phyloP scores from a whole-genome alignment of 2,888 invertebrate species.

The Helobdella robusta region DNA sequence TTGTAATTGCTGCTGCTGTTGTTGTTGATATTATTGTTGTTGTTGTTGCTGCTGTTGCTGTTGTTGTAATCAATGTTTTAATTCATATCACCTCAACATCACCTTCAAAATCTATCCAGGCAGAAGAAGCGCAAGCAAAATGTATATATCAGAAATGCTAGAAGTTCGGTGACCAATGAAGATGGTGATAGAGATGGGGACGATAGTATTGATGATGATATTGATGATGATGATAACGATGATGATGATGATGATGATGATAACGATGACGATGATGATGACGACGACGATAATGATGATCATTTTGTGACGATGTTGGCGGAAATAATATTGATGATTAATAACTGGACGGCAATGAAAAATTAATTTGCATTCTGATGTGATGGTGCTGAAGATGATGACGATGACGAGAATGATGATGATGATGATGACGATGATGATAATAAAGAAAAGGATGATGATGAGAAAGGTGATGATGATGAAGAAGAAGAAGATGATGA shows the following conservation, averaged over 20 bases:
- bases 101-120: no score
- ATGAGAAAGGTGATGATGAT: slow-evolving; percentile 23
- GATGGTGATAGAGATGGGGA: neutral
- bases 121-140: neutral
- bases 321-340: neutral
- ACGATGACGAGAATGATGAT: slow-evolving; percentile 1
- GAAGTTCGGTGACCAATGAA: neutral
- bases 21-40: no score
- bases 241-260: slow-evolving; percentile 3
- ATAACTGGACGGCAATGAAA: neutral
- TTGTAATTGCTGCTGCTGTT: no score
- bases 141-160: neutral
- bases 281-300: slow-evolving; percentile 3
- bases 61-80: no score
- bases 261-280: slow-evolving; percentile 4
- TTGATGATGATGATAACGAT: neutral
- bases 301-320: neutral
- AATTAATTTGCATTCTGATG: neutral
- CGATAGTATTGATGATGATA: neutral
- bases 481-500: slow-evolving; percentile 23
- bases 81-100: no score
- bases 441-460: slow-evolving; percentile 22
- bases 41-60: no score
- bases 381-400: slow-evolving; percentile 6
- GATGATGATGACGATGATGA: slow-evolving; percentile 23